Conservation (phyloP, 2,113 vertebrate species). For the Trinectes maculatus region DNA sequence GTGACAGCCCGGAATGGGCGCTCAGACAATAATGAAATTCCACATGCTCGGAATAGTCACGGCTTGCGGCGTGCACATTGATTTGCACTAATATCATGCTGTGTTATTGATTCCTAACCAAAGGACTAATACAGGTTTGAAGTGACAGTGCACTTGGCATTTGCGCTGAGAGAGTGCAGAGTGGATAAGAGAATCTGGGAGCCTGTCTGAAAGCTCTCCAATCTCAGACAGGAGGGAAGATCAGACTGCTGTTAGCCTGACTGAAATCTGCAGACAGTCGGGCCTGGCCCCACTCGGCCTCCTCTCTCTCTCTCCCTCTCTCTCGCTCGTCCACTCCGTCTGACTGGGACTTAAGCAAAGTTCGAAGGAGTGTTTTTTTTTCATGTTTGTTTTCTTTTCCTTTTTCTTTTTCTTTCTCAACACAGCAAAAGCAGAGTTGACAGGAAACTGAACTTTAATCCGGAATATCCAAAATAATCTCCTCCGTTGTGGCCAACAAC, state of each 20-base stretch:
- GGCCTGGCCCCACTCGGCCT: constrained; percentile 60
- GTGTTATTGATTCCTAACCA: constrained; percentile 79
- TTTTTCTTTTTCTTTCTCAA: constrained; percentile 14
- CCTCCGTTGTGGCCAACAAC: neutral
- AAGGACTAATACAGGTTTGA: constrained; percentile 76
- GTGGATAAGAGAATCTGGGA: constrained; percentile 63
- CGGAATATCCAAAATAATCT: constrained; percentile 48
- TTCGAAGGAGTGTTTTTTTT: constrained; percentile 44
- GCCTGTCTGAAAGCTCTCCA: constrained; percentile 66
- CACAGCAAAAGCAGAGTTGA: constrained; percentile 32
- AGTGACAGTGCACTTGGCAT: constrained; percentile 75
- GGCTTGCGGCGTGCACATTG: constrained; percentile 68
- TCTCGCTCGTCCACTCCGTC: constrained; percentile 52
- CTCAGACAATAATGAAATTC: constrained; percentile 73
- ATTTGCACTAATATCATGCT: constrained; percentile 79
- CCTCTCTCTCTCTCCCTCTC: constrained; percentile 53
- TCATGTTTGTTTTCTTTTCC: neutral
- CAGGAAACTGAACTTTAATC: constrained; percentile 38
- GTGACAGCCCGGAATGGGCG: constrained; percentile 63
- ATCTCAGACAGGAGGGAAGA: constrained; percentile 66
- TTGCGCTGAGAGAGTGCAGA: constrained; percentile 62
- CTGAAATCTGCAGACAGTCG: constrained; percentile 59
- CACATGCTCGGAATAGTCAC: constrained; percentile 64
- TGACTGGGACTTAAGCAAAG: constrained; percentile 54
- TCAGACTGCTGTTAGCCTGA: constrained; percentile 66